A percentile compares a stretch with the other conserved stretches of the same genome.
These are phyloP conservation scores for Astur gentilis DNA, from an alignment of 2,113 vertebrate species.

Conservation along the genomic window DNA sequence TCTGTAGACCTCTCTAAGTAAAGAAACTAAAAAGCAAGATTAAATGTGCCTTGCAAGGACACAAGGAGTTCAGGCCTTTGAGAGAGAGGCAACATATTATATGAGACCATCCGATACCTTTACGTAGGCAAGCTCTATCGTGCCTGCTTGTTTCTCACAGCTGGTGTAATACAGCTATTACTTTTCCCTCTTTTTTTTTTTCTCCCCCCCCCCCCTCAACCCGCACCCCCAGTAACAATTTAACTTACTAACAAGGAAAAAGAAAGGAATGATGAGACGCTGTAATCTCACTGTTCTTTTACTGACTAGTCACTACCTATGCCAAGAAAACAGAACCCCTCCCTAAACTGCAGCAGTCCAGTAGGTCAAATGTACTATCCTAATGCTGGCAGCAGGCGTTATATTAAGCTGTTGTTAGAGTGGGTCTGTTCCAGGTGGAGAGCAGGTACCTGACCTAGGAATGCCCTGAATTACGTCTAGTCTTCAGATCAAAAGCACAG, in stretches of 20 bases:
- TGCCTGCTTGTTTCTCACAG: background rate
- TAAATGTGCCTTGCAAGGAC: background rate
- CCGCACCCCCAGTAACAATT: background rate
- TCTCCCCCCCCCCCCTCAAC: too few species aligned
- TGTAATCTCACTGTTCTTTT: background rate
- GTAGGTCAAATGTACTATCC: background rate
- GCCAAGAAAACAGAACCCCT: background rate
- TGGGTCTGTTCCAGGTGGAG: background rate
- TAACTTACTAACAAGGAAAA: background rate
- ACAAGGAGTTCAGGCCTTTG: background rate
- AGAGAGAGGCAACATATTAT: background rate
- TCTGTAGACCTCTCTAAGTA: background rate
- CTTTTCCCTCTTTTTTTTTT: background rate
- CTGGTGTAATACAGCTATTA: background rate
- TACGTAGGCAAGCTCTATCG: background rate
- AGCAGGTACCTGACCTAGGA: background rate
- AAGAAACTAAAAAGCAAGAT: background rate
- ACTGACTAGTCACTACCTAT: background rate
- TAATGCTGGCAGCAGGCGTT: background rate
- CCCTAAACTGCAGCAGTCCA: background rate
- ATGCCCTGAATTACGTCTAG: background rate
- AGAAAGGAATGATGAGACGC: background rate
- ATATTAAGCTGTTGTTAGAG: background rate
- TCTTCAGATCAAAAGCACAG: background rate
- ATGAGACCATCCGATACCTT: background rate